These are phyloP conservation scores for Herpetotheres cachinnans DNA, from an alignment of 2,113 vertebrate species.

Conservation along the genomic window DNA sequence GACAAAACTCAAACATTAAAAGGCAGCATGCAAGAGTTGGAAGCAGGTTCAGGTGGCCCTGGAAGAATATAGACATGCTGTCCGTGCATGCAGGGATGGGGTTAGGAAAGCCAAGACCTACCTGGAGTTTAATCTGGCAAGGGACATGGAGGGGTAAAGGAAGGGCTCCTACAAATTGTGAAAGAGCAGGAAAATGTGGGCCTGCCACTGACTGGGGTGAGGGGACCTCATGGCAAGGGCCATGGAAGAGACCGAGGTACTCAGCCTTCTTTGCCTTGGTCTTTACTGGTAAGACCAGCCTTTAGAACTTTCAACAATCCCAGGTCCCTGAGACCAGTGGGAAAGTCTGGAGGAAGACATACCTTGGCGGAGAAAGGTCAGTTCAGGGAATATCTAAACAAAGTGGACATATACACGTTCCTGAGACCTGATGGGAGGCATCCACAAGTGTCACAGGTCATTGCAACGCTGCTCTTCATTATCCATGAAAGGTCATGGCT, in stretches of 20 bases:
- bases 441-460: background rate
- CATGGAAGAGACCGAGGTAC: background rate
- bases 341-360: background rate
- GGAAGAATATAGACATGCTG: background rate
- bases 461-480: background rate
- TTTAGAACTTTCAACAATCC: background rate
- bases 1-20: background rate
- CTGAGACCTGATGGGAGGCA: background rate
- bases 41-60: background rate
- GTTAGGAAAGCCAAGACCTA: too few species aligned
- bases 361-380: background rate
- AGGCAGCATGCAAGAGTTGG: background rate
- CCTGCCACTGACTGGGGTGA: background rate
- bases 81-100: background rate
- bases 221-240: background rate
- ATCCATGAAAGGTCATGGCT: background rate
- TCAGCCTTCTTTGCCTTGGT: background rate
- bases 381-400: background rate
- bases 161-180: too few species aligned
- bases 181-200: too few species aligned
- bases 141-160: too few species aligned
- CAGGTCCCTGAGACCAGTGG: background rate
- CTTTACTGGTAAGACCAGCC: background rate
- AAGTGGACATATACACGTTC: background rate
- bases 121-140: too few species aligned